These are phyloP conservation scores for Chelon labrosus DNA, from an alignment of 2,797 vertebrate genomes.

Conservation along the genomic window DNA sequence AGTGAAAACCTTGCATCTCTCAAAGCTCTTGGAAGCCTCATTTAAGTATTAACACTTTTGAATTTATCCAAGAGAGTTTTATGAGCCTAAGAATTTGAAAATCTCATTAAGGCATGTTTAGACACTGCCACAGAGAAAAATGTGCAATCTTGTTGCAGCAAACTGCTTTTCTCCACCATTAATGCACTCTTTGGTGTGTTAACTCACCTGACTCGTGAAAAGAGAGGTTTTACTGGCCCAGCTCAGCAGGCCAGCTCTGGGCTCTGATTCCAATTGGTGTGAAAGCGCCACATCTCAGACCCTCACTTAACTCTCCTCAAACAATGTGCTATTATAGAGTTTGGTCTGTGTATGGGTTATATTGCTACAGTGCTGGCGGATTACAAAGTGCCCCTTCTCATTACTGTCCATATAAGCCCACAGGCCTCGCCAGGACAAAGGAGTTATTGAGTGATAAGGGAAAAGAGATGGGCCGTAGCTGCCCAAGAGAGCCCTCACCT, in stretches of 20 bases:
- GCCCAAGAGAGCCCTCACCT: slow-evolving; percentile 82
- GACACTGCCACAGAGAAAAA: slow-evolving; percentile 35
- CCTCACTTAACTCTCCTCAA: slow-evolving; percentile 78
- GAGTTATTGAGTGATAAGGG: slow-evolving; percentile 81
- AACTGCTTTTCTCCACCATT: slow-evolving; percentile 45
- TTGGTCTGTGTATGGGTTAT: slow-evolving; percentile 79
- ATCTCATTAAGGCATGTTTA: slow-evolving; percentile 25
- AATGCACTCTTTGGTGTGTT: slow-evolving; percentile 68
- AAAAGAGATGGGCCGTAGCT: slow-evolving; percentile 71
- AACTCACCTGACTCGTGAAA: slow-evolving; percentile 84
- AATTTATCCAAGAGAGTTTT: slow-evolving; percentile 28
- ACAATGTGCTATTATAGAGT: slow-evolving; percentile 86
- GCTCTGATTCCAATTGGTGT: slow-evolving; percentile 75
- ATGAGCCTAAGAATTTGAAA: slow-evolving; percentile 31
- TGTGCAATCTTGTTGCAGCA: slow-evolving; percentile 11
- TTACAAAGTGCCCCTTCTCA: slow-evolving; percentile 78
- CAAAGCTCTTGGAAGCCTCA: slow-evolving; percentile 8
- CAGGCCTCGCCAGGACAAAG: slow-evolving; percentile 81
- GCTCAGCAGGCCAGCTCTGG: slow-evolving; percentile 73
- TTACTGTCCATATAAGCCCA: slow-evolving; percentile 80
- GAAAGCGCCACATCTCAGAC: slow-evolving; percentile 74
- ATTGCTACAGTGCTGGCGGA: slow-evolving; percentile 80
- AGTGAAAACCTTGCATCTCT: slow-evolving; percentile 25
- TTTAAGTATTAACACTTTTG: slow-evolving; percentile 32
- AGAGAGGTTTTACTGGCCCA: slow-evolving; percentile 77